phyloP scores from a whole-genome alignment of 92 coral and sea anemone species.

The Phenganax subtilis region DNA sequence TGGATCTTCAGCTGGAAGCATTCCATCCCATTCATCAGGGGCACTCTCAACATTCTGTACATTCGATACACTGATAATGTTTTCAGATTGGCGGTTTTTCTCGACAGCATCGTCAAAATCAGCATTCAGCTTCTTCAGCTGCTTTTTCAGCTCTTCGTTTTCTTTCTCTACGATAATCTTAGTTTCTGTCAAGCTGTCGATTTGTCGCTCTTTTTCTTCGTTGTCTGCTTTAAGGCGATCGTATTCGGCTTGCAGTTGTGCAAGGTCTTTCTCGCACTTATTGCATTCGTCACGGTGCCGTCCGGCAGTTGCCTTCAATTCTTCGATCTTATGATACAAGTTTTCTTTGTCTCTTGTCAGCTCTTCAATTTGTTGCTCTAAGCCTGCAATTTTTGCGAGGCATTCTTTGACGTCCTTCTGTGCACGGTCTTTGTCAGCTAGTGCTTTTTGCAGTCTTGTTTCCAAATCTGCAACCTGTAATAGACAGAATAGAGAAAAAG shows the following conservation, averaged over 20 bases:
- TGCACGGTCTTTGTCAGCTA: conserved; percentile 62
- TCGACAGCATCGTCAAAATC: conserved; percentile 81
- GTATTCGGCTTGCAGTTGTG: conserved; percentile 73
- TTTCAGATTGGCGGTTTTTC: conserved; percentile 75
- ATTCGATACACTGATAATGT: conserved; percentile 59
- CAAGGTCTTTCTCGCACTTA: conserved; percentile 67
- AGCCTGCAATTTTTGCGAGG: conserved; percentile 47
- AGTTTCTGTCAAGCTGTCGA: conserved; percentile 69
- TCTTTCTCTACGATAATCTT: conserved; percentile 92
- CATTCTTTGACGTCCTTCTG: conserved; percentile 72
- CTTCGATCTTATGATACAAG: conserved; percentile 70
- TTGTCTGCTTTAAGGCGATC: conserved; percentile 70
- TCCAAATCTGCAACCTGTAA: conserved; percentile 62
- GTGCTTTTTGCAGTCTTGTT: conserved; percentile 61
- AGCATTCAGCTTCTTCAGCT: conserved; percentile 78
- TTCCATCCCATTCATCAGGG: conserved; percentile 58
- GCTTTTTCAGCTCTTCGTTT: conserved; percentile 75
- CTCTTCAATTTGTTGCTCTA: conserved; percentile 67
- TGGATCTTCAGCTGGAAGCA: conserved; percentile 65
- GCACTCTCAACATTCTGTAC: conserved; percentile 79
- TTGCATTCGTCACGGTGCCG: conserved; percentile 75
- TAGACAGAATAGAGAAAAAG: background rate
- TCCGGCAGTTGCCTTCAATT: conserved; percentile 58
- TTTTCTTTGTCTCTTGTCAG: conserved; percentile 55
- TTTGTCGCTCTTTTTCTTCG: conserved; percentile 79